Conservation (phyloP, 2,113 vertebrate species). For the Brachirus orientalis region DNA sequence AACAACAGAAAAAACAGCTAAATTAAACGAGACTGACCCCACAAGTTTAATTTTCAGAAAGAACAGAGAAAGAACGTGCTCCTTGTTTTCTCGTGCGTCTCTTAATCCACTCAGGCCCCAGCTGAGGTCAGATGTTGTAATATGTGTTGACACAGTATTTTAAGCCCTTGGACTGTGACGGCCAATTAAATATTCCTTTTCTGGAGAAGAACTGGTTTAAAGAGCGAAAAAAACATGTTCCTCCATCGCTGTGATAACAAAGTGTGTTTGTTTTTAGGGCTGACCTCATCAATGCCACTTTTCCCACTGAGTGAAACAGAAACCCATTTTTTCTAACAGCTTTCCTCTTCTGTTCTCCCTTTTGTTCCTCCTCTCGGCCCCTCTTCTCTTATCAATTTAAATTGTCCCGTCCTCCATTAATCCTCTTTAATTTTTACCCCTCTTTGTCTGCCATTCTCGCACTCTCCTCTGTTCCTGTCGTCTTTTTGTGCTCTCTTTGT, state of each 20-base stretch:
- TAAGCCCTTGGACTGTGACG: neutral
- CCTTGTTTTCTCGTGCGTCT: neutral
- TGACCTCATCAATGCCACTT: constrained; percentile 49
- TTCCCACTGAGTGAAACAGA: constrained; percentile 44
- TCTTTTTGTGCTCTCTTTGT: constrained; percentile 2
- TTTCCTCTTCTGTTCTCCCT: constrained; percentile 63
- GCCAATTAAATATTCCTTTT: constrained; percentile 19
- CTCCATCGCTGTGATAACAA: constrained; percentile 19
- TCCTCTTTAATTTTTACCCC: constrained; percentile 26
- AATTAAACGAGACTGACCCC: too few species aligned
- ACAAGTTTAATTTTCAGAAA: neutral
- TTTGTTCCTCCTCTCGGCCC: constrained; percentile 16
- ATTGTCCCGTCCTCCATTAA: constrained; percentile 51
- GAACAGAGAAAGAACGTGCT: neutral
- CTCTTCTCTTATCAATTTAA: constrained; percentile 46
- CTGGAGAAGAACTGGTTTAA: neutral
- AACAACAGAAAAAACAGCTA: too few species aligned
- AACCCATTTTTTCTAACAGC: constrained; percentile 74
- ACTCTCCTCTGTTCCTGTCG: neutral
- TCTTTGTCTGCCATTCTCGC: constrained; percentile 14
- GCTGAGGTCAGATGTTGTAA: constrained; percentile 24
- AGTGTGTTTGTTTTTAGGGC: constrained; percentile 56
- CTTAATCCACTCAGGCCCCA: neutral
- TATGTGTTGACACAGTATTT: constrained; percentile 10
- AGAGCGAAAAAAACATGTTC: neutral